A percentile compares a stretch with the other conserved stretches of the same genome.
These are phyloP conservation scores for Folsomia candida DNA, from an alignment of 2,888 invertebrate species.

Conservation along the genomic window DNA sequence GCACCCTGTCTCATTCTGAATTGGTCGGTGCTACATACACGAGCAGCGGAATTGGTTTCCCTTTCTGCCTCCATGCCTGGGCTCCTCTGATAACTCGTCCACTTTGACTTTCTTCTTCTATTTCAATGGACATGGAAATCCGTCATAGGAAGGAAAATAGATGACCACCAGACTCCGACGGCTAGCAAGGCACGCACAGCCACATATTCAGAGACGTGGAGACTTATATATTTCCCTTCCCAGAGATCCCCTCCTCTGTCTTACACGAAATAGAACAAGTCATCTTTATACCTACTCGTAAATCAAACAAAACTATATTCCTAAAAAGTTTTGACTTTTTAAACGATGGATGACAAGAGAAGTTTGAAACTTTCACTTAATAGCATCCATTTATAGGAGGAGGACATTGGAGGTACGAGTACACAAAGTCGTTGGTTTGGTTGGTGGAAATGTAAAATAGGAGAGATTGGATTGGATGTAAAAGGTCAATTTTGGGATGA, in stretches of 20 bases:
- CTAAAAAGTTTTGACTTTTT: too few species aligned
- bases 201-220: background rate
- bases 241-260: background rate
- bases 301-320: slow-evolving; percentile 22
- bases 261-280: background rate
- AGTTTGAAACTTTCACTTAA: too few species aligned
- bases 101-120: background rate
- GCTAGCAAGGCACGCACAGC: background rate
- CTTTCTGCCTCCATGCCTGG: background rate
- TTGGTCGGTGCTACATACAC: background rate
- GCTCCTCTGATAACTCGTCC: slow-evolving; percentile 5
- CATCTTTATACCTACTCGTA: slow-evolving; percentile 8
- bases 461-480: background rate
- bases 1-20: background rate
- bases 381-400: too few species aligned
- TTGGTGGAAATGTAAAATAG: too few species aligned
- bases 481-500: background rate
- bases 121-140: slow-evolving; percentile 25
- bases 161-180: too few species aligned
- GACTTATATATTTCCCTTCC: too few species aligned
- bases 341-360: too few species aligned
- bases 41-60: background rate
- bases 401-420: too few species aligned
- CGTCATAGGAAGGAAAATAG: slow-evolving; percentile 31
- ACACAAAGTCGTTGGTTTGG: too few species aligned